Percentiles rank a stretch among this genome's conserved stretches.
Evolutionary conservation across 2,113 vertebrate genomes (phyloP).

Genomic region (Rallus limicola): DNA sequence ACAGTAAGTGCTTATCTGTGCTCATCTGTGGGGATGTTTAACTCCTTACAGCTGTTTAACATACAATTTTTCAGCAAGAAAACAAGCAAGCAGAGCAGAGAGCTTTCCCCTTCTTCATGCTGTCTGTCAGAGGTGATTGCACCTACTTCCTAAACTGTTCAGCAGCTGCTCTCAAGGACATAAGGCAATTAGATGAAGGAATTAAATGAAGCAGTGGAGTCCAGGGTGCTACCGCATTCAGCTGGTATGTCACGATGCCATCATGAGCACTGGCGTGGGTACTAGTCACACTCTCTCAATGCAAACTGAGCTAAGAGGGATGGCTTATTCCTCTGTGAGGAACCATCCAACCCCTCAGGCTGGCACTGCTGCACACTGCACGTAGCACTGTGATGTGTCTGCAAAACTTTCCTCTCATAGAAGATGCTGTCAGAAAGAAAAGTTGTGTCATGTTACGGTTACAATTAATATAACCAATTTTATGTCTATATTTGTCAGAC

Average conservation of each 20-base stretch:
- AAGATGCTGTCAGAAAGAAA: background rate
- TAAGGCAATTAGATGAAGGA: background rate
- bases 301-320: background rate
- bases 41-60: background rate
- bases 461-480: background rate
- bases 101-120: background rate
- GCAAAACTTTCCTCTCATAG: background rate
- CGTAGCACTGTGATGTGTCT: background rate
- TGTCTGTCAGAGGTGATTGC: background rate
- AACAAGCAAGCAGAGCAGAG: background rate
- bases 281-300: background rate
- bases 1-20: background rate
- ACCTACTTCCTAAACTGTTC: background rate
- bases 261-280: background rate
- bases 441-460: background rate
- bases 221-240: background rate
- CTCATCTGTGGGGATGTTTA: background rate
- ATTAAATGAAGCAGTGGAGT: background rate
- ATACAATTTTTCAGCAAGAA: background rate
- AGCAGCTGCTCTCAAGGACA: background rate
- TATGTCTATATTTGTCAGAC: background rate
- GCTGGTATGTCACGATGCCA: background rate
- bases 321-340: background rate
- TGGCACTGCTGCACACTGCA: background rate
- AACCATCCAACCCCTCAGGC: background rate